Base-by-base conservation (phyloP, 2,888 invertebrate species). In the Amphiduros pacificus region DNA sequence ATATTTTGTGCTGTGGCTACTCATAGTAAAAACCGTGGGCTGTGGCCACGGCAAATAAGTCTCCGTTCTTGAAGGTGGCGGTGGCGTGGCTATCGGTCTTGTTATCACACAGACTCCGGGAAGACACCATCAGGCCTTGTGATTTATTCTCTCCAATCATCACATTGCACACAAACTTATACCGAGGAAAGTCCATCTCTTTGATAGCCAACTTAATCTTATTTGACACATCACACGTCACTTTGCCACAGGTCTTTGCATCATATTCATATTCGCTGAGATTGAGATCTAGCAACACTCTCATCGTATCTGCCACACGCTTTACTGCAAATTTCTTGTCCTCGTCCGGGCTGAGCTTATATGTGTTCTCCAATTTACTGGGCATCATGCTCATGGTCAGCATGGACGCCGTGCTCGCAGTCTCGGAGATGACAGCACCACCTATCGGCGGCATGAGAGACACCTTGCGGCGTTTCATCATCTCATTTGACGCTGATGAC, bases 131-230 rank as follows among this genome's bases (percentile, higher is more conserved):
- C 14, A 75, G 62, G 14, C 77, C 77, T 53, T 78, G 78, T 1
- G 69, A 70, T 48, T 68, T 70, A 50, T 74, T 74, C 60, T 78
- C 73, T 48, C 76, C 73, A 0, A 78, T 72, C 2, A 73, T 62
- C 14, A 77, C 73, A 61, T 71, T 73, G 57, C 73, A 71, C 17
- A 78, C 74, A 26, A 75, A 63, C 54, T 77, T 78, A 63, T 78
- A 77, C 1, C 78, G 71, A 5, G 70, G 71, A 54, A 72, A 73
- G 24, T 71, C 68, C 61, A 76, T 57, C 1, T 65, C 68, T 55
- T 77, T 75, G 20, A 76, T 71, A 29, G 69, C 68, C 9, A 66
- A 62, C 41, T 75, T 74, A 54, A 77, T 73, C 44, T 71, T 63
- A 0, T 69, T 67, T 2, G 73, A 67, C 55, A 77, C 56, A 54